Evolutionary conservation across 2,113 vertebrate species (phyloP).

Genomic region (Australoheros scitulus): DNA sequence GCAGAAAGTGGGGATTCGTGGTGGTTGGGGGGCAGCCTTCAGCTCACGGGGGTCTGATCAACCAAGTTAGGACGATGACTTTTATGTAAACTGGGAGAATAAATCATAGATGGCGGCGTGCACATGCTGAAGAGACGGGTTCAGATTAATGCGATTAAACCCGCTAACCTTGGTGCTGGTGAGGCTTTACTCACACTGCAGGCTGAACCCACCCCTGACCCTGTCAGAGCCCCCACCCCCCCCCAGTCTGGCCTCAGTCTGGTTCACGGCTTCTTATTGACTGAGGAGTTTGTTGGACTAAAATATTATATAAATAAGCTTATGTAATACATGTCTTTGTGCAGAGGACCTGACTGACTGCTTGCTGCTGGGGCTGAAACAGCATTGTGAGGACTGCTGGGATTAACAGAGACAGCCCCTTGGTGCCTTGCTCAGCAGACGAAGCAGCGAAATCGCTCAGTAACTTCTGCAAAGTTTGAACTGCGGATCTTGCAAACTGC

Average conservation of each 20-base stretch:
- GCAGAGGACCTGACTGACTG: background rate
- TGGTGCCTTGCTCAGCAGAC: background rate
- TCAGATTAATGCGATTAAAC: background rate
- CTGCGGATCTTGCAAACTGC: background rate
- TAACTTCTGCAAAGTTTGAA: background rate
- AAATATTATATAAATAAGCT: constrained; percentile 48
- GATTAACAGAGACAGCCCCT: background rate
- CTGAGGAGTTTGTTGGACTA: constrained; percentile 29
- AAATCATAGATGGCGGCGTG: background rate
- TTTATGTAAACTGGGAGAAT: background rate
- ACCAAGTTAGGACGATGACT: background rate
- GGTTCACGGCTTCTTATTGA: background rate
- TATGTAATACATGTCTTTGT: constrained; percentile 27
- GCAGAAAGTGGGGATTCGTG: too few species aligned
- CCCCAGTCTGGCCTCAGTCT: background rate
- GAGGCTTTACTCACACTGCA: background rate
- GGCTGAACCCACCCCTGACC: background rate
- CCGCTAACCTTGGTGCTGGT: background rate
- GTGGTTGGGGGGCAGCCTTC: background rate
- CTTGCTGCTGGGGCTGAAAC: background rate
- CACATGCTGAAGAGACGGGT: background rate
- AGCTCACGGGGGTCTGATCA: background rate
- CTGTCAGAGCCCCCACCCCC: background rate
- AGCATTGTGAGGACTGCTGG: background rate
- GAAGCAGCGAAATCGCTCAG: too few species aligned